These are phyloP conservation scores for Austrofundulus limnaeus DNA, from an alignment of 2,113 vertebrate species.

Conservation along the genomic window DNA sequence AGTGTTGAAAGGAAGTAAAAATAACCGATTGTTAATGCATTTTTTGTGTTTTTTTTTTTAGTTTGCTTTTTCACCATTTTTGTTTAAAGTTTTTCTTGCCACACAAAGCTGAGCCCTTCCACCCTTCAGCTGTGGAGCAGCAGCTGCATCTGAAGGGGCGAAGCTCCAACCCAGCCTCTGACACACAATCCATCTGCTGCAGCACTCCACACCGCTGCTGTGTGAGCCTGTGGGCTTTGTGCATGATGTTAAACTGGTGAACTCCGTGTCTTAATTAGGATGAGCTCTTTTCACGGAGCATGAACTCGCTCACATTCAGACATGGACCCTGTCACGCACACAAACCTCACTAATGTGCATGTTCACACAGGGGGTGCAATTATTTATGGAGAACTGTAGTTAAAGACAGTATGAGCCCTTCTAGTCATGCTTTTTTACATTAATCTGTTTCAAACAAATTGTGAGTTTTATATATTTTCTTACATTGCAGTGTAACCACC, in stretches of 20 bases:
- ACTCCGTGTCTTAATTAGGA: slow-evolving; percentile 47
- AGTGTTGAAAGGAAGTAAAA: slow-evolving; percentile 7
- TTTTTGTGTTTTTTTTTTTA: neutral
- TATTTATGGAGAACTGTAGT: neutral
- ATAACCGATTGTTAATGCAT: neutral
- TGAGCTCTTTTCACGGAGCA: slow-evolving; percentile 27
- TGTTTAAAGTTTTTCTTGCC: neutral
- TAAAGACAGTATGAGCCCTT: neutral
- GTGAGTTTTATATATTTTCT: too few relatives aligned
- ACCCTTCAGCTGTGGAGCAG: slow-evolving; percentile 18
- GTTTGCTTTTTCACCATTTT: neutral
- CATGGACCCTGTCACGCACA: neutral
- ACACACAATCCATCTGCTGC: slow-evolving; percentile 41
- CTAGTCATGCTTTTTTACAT: neutral
- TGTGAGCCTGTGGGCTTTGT: slow-evolving; percentile 31
- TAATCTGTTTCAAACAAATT: neutral
- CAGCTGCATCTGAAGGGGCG: slow-evolving; percentile 9
- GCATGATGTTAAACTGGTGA: slow-evolving; percentile 34
- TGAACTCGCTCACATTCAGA: neutral
- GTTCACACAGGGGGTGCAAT: neutral
- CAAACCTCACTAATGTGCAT: neutral
- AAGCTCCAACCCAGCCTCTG: neutral
- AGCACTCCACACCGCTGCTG: slow-evolving; percentile 13
- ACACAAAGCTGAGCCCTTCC: neutral
- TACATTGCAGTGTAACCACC: too few relatives aligned